Conservation (phyloP, 1,140 invertebrate genomes). For the Stegodyphus mimosarum region DNA sequence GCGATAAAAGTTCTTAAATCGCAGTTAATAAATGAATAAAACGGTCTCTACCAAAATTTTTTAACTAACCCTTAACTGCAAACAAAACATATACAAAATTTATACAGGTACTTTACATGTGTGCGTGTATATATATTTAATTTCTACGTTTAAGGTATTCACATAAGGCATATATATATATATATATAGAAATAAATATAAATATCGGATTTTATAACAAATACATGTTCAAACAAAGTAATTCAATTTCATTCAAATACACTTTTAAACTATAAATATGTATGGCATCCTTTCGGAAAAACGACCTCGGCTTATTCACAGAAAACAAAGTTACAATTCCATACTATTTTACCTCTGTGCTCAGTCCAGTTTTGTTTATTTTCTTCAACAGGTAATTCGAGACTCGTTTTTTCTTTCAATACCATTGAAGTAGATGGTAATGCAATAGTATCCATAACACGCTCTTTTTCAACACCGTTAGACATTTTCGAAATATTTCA, state of each 20-base stretch:
- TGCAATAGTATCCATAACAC: slow-evolving; percentile 11
- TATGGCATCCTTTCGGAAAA: background rate
- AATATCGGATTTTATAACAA: background rate
- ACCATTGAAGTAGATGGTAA: slow-evolving; percentile 47
- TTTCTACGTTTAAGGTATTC: too few species aligned
- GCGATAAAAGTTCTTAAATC: too few species aligned
- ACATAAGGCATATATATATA: too few species aligned
- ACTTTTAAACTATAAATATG: background rate
- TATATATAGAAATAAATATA: too few species aligned
- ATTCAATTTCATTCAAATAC: background rate
- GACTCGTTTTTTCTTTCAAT: slow-evolving; percentile 46
- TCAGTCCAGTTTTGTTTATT: slow-evolving; percentile 50
- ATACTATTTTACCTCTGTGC: slow-evolving; percentile 30
- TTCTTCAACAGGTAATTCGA: slow-evolving; percentile 31
- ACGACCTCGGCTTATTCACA: background rate
- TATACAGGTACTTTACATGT: too few species aligned
- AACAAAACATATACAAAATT: too few species aligned
- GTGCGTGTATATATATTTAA: too few species aligned
- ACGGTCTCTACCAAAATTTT: too few species aligned
- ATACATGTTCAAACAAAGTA: background rate
- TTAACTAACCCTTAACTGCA: too few species aligned
- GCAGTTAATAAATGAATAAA: too few species aligned
- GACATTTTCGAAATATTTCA: slow-evolving; percentile 21
- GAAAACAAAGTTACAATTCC: background rate
- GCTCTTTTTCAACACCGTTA: slow-evolving; percentile 32